A percentile compares a stretch with the other conserved stretches of the same genome.
Conservation (phyloP, 2,113 vertebrate species). For the Strigops habroptila region DNA sequence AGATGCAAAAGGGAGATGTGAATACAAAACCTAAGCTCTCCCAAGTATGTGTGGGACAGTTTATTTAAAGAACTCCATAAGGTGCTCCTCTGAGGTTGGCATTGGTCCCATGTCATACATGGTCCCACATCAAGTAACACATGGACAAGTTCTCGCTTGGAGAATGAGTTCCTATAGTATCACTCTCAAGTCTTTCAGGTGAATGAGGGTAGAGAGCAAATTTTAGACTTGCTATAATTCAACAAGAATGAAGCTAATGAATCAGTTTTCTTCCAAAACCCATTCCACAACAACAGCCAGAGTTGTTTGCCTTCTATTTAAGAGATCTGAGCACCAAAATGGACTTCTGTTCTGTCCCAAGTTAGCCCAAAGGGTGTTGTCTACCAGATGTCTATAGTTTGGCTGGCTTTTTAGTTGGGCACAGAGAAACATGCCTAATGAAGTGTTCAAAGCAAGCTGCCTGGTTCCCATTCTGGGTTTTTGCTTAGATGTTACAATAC, state of each 20-base stretch:
- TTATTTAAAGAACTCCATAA: neutral
- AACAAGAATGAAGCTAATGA: neutral
- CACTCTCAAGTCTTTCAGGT: neutral
- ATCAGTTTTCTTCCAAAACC: neutral
- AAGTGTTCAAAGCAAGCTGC: neutral
- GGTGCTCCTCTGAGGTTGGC: neutral
- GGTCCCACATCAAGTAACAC: fast-evolving
- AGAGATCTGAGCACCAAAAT: neutral
- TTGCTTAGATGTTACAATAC: neutral
- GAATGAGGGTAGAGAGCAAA: neutral
- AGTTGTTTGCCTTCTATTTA: neutral
- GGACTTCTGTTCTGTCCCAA: neutral
- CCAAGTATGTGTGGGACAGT: neutral
- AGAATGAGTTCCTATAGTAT: neutral
- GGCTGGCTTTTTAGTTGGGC: neutral
- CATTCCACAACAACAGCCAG: neutral
- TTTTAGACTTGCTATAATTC: neutral
- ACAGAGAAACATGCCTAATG: neutral
- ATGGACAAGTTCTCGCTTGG: neutral
- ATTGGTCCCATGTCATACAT: neutral
- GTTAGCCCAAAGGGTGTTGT: neutral
- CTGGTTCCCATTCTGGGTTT: neutral
- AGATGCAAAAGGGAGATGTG: neutral
- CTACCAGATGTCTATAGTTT: neutral
- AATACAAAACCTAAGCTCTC: neutral